Percentiles rank a stretch among this genome's conserved stretches.
Conservation (phyloP, 2,113 vertebrate species). For the Scatophagus argus region DNA sequence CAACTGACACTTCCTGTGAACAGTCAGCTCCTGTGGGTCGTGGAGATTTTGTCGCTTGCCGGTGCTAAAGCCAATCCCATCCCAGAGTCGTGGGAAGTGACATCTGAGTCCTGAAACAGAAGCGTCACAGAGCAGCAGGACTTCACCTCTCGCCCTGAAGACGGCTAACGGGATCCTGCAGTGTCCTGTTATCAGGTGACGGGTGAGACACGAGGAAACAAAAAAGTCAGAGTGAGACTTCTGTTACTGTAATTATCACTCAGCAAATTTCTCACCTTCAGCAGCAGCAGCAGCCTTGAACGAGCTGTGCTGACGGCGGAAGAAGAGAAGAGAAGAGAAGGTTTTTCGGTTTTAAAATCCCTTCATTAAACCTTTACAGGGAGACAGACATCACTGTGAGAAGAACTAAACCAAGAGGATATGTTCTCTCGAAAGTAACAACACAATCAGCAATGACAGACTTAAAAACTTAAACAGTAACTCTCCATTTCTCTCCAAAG, state of each 20-base stretch:
- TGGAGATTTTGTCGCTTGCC: conserved; percentile 52
- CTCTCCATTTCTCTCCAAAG: too few species aligned
- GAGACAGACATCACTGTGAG: too few species aligned
- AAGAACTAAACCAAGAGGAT: too few species aligned
- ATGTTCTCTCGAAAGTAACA: too few species aligned
- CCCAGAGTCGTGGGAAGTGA: conserved; percentile 20
- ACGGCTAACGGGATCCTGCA: conserved; percentile 23
- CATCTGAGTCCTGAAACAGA: conserved; percentile 19
- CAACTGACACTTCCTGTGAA: conserved; percentile 29
- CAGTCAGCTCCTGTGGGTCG: neutral
- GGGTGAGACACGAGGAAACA: conserved; percentile 37
- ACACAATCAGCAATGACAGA: too few species aligned
- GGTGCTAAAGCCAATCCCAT: neutral
- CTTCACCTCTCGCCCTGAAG: conserved; percentile 30
- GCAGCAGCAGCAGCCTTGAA: neutral
- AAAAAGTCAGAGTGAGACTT: conserved; percentile 39
- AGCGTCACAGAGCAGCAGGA: conserved; percentile 29
- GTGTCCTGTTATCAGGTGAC: conserved; percentile 55
- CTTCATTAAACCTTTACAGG: too few species aligned
- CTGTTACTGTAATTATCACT: conserved; percentile 22
- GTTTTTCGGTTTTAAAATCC: too few species aligned
- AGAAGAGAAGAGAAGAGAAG: neutral
- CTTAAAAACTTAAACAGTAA: too few species aligned
- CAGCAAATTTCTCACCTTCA: neutral
- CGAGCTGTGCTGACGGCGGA: too few species aligned